Conservation (phyloP, 2,888 invertebrate genomes). For the Stenodema calcarata region DNA sequence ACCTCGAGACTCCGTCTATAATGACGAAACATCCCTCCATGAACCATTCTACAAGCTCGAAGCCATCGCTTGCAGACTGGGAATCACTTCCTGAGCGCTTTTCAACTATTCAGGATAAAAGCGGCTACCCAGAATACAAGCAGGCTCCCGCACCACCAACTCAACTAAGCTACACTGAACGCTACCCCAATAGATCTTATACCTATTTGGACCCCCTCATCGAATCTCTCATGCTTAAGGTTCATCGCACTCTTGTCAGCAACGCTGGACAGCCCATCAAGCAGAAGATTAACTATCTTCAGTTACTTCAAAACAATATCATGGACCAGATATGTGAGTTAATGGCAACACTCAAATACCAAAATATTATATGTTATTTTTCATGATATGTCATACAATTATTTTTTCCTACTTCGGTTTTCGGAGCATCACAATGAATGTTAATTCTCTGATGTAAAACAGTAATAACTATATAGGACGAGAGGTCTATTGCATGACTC, state of each 20-base stretch:
- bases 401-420: no score
- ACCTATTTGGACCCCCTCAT: slow-evolving; percentile 43
- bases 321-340: slow-evolving; percentile 73
- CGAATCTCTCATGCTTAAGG: slow-evolving; percentile 47
- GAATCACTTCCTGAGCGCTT: not conserved
- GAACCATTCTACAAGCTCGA: not conserved
- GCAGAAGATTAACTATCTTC: slow-evolving; percentile 67
- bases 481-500: no score
- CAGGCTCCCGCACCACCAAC: not conserved
- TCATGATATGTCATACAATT: no score
- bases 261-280: slow-evolving; percentile 39
- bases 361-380: no score
- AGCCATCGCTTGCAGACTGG: not conserved
- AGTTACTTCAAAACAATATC: slow-evolving; percentile 68
- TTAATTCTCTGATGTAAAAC: no score
- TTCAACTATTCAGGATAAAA: not conserved
- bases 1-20: not conserved
- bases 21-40: not conserved
- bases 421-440: no score
- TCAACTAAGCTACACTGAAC: not conserved
- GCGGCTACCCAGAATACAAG: not conserved
- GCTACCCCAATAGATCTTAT: not conserved
- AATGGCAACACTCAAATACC: no score
- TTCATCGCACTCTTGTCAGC: slow-evolving; percentile 45
- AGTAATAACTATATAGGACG: no score